phyloP scores from a whole-genome alignment of 30 jellyfish, hydroid and myxozoan species.

The Hydra vulgaris region DNA sequence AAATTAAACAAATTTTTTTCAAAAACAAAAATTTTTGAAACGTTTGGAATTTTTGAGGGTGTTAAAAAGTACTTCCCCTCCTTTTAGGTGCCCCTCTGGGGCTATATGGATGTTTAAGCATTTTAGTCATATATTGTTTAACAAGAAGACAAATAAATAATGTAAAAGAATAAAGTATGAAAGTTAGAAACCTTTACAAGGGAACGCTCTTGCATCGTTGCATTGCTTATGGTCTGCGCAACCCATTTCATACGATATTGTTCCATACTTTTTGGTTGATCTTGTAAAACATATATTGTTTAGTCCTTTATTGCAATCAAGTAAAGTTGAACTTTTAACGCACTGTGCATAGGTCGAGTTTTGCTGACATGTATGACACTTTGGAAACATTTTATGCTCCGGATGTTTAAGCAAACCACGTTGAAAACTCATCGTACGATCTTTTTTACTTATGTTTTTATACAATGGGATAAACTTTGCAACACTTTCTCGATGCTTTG shows the following conservation, averaged over 20 bases:
- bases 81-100: no score
- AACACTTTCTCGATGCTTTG: constrained; percentile 23
- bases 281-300: constrained; percentile 41
- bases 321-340: constrained; percentile 28
- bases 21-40: no score
- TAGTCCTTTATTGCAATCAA: constrained; percentile 31
- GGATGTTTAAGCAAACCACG: constrained; percentile 49
- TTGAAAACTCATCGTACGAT: constrained; percentile 31
- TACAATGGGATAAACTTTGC: constrained; percentile 18
- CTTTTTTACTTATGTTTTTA: constrained; percentile 1
- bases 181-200: constrained; percentile 39
- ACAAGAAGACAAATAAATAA: no score
- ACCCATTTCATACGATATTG: constrained; percentile 47
- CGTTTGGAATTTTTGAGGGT: no score
- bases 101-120: no score
- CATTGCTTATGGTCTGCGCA: constrained; percentile 47
- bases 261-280: constrained; percentile 22
- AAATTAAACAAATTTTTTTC: no score
- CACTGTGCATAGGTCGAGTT: constrained; percentile 42
- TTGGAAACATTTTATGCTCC: constrained; percentile 42
- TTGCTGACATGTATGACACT: constrained; percentile 41
- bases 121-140: no score
- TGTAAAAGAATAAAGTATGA: no score
- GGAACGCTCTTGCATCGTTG: constrained; percentile 44
- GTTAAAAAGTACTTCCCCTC: no score